phyloP scores from a whole-genome alignment of 1,140 invertebrate genomes.

The Drosophila tropicalis region DNA sequence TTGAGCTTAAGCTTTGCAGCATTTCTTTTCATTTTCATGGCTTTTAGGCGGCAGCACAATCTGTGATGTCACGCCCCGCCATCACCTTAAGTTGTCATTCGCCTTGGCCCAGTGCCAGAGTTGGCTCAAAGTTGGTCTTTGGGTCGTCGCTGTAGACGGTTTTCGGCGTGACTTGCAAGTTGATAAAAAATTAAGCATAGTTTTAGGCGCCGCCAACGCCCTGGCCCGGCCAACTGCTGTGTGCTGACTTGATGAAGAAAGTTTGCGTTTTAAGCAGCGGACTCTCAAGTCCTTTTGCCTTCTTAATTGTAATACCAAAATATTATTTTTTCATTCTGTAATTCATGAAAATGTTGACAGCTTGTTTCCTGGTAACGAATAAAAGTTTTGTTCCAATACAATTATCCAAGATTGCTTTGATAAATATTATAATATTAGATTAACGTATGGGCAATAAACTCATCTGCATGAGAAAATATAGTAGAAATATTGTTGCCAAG shows the following conservation, averaged over 20 bases:
- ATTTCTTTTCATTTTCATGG: conserved; percentile 58
- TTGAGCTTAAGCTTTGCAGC: conserved; percentile 30
- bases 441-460: neutral
- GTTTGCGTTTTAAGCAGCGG: conserved; percentile 56
- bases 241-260: conserved; percentile 73
- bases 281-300: conserved; percentile 49
- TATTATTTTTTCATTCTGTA: conserved; percentile 52
- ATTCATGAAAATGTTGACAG: conserved; percentile 70
- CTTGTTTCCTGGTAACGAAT: conserved; percentile 47
- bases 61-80: conserved; percentile 45
- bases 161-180: conserved; percentile 19
- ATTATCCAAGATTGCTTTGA: neutral
- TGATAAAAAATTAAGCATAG: conserved; percentile 61
- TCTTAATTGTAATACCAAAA: conserved; percentile 59
- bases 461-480: neutral
- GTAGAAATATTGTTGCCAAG: conserved; percentile 4
- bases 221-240: conserved; percentile 49
- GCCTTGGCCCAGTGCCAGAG: conserved; percentile 57
- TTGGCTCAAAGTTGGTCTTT: conserved; percentile 71
- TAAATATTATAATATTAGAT: neutral
- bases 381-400: conserved; percentile 25
- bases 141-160: conserved; percentile 33
- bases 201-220: conserved; percentile 56
- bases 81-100: conserved; percentile 21
- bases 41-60: conserved; percentile 47